Evolutionary conservation across 2,888 invertebrate species (phyloP), one percentile per base, ranked within the genome.

Genomic region (Carcina quercana): DNA sequence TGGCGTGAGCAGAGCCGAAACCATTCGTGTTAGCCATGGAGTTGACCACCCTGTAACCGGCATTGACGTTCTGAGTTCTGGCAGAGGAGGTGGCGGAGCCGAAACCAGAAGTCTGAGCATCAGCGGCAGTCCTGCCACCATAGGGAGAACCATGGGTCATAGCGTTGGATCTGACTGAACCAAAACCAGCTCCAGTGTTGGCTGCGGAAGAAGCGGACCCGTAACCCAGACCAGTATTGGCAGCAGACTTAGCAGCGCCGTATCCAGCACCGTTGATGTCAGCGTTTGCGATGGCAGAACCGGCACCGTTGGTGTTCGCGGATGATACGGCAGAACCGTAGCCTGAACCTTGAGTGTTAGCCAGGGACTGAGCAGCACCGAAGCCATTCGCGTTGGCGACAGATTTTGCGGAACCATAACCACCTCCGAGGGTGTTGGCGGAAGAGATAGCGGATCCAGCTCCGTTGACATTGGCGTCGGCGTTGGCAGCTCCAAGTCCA

Each of bases 71-170:
- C 24, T 70, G 65, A 12, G 55, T 49, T 42, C 46, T 66, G 12
- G 69, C 70, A 1, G 60, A 61, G 2, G 67, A 70, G 1, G 56
- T 45, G n/a, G 74, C 75, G n/a, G 53, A 53, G 1, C 73, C 71
- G 19, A 35, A 45, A n/a, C 75, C 78, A 4, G 52, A 49, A 13
- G 65, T 50, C 19, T 62, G 59, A 1, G 71, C 67, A 37, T 69
- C 56, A 12, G 73, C 61, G 6, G 49, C 44, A 10, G 64, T 56
- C 32, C 59, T 61, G 12, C 59, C 60, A 32, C 54, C 47, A 30
- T 41, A 47, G 30, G 28, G 30, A 8, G 47, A 38, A 3, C 47
- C 49, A 11, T 47, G 44, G 10, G 42, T 42, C 35, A 43, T 38
- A 7, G 47, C 43, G 32, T 38, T 37, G 4, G 50, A 44, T 31